A percentile compares a stretch with the other conserved stretches of the same genome.
These are phyloP conservation scores for Deilephila elpenor DNA, from an alignment of 2,888 invertebrate species.

Conservation along the genomic window DNA sequence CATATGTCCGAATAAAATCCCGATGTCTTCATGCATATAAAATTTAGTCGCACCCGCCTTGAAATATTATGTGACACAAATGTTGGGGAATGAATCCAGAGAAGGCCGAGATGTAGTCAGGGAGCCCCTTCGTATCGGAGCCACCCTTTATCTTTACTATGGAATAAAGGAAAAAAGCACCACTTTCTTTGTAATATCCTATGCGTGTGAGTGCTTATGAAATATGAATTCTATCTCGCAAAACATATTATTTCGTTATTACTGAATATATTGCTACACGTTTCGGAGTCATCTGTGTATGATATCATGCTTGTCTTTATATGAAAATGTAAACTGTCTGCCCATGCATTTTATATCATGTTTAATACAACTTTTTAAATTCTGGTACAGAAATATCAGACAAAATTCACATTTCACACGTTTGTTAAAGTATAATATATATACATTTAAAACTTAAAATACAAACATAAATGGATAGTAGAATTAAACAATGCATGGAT, in stretches of 20 bases:
- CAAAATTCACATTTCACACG: no score
- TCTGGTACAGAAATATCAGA: neutral
- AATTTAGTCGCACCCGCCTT: slow-evolving; percentile 67
- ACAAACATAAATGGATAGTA: no score
- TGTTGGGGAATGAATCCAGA: slow-evolving; percentile 70
- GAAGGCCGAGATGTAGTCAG: slow-evolving; percentile 62
- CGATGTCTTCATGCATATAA: slow-evolving; percentile 74
- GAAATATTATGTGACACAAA: slow-evolving; percentile 75
- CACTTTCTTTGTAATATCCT: slow-evolving; percentile 74
- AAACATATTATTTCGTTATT: slow-evolving; percentile 83
- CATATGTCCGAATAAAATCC: slow-evolving; percentile 69
- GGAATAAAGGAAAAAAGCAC: slow-evolving; percentile 74
- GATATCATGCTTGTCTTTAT: slow-evolving; percentile 63
- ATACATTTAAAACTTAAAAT: no score
- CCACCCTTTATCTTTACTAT: slow-evolving; percentile 77
- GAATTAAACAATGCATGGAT: no score
- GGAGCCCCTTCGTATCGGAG: slow-evolving; percentile 68
- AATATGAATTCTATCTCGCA: slow-evolving; percentile 82
- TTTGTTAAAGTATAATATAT: no score
- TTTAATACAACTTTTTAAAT: neutral
- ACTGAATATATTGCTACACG: slow-evolving; percentile 77
- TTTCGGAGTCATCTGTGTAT: slow-evolving; percentile 61
- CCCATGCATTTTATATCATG: neutral
- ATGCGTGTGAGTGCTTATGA: slow-evolving; percentile 80
- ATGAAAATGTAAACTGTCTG: slow-evolving; percentile 56